Evolutionary conservation across 2,797 vertebrate species (phyloP), one percentile per base, ranked within the genome.

Genomic region (Limnodromus scolopaceus): DNA sequence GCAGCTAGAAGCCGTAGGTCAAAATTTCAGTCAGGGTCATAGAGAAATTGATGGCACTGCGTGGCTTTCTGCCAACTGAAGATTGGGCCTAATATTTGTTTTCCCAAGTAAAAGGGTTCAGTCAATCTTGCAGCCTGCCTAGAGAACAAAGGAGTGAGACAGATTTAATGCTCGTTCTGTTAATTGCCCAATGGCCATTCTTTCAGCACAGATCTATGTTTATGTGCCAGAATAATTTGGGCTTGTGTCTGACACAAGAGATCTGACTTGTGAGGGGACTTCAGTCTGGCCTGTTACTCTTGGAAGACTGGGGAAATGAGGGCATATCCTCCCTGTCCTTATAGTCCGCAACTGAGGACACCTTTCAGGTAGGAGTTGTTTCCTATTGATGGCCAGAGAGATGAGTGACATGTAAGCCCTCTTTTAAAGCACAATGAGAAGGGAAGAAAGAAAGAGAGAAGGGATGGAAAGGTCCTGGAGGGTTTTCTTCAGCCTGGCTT

Each of bases 191-290:
- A 2, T 92, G 92, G 93, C 82, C 64, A 70, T 96, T 92, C 85
- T 92, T 92, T 91, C 88, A 61, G 69, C 71, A 63, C 36, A 58
- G 82, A 86, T 84, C 95, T 77, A 48, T 61, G 72, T 60, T 94
- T 87, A 61, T 48, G 58, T 94, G 92, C 88, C 93, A 96, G 78
- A 83, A 87, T 94, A 92, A 93, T 93, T 90, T 92, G 70, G 43
- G 77, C 80, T 95, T 91, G 68, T 91, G 61, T 94, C 74, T 96
- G 95, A 93, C 63, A 51, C 46, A 61, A 87, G 92, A 90, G 63
- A 91, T 83, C 51, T 88, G 82, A 84, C 63, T 92, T 89, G 60
- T 51, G 80, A 66, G 70, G 49, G 76, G 79, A 87, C 81, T 95
- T 93, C 45, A 53, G 63, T 51, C 84, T 71, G 58, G 41, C 54